Evolutionary conservation across 2,888 invertebrate species (phyloP).

Genomic region (Drepanosiphum platanoidis): DNA sequence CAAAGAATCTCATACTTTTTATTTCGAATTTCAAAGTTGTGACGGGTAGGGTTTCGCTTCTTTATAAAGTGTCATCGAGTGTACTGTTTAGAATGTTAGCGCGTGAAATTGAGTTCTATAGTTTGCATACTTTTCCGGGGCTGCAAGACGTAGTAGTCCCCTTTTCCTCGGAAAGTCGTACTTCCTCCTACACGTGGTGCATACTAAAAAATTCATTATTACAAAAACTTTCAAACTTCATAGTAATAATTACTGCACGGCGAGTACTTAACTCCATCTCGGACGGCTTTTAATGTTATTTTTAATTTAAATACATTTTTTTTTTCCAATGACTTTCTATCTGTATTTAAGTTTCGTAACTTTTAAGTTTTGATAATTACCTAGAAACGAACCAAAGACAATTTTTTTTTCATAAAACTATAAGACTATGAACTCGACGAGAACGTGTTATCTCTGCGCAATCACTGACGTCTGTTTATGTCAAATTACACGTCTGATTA

Average conservation of each 20-base stretch:
- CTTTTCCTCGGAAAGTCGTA: background rate
- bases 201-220: constrained; percentile 26
- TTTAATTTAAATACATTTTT: background rate
- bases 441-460: no score
- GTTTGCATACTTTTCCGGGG: background rate
- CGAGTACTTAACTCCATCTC: no score
- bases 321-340: no score
- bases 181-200: background rate
- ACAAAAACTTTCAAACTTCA: background rate
- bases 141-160: background rate
- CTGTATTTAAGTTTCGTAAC: no score
- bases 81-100: background rate
- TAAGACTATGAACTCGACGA: no score
- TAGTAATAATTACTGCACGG: background rate
- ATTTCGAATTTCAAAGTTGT: background rate
- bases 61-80: constrained; percentile 1
- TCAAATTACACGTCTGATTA: no score
- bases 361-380: no score
- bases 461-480: no score
- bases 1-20: background rate
- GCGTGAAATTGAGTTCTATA: constrained; percentile 3
- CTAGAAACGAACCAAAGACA: no score
- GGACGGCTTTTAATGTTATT: background rate
- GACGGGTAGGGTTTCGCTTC: background rate
- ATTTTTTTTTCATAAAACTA: no score